Conservation (phyloP, 1,140 invertebrate genomes). For the Metopolophium dirhodum region DNA sequence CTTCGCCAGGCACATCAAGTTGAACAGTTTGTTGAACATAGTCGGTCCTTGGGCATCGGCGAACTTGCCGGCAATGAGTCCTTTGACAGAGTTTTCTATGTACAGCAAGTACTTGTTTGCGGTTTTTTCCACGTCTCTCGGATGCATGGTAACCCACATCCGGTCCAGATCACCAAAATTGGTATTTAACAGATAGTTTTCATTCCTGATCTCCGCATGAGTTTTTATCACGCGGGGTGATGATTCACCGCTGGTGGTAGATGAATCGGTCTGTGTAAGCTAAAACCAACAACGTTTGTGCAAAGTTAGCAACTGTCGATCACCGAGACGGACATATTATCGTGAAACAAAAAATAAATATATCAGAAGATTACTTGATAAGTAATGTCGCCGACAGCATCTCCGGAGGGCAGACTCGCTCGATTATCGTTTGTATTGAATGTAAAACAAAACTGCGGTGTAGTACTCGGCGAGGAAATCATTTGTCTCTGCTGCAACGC, state of each 20-base stretch:
- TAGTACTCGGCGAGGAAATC: conserved; percentile 78
- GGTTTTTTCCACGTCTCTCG: conserved; percentile 78
- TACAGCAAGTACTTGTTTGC: conserved; percentile 80
- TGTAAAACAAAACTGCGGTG: conserved; percentile 79
- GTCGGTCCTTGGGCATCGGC: conserved; percentile 67
- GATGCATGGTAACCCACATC: conserved; percentile 73
- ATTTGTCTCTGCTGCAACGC: conserved; percentile 83
- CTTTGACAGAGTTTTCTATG: conserved; percentile 73
- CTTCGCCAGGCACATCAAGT: conserved; percentile 91
- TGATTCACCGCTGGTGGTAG: background rate
- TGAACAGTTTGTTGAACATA: conserved; percentile 77
- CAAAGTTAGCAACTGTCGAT: background rate
- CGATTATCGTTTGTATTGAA: conserved; percentile 77
- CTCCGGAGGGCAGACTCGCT: conserved; percentile 71
- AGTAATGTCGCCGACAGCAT: background rate
- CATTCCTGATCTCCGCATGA: background rate
- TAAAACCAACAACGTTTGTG: background rate
- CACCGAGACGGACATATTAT: background rate
- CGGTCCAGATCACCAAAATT: conserved; percentile 82
- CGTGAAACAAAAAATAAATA: background rate
- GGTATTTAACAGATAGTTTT: conserved; percentile 68
- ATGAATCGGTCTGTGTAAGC: conserved; percentile 65
- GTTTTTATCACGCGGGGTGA: background rate
- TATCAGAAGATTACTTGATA: background rate
- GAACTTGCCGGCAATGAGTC: conserved; percentile 54